Conservation (phyloP, 1,140 invertebrate genomes). For the Oryzaephilus surinamensis region DNA sequence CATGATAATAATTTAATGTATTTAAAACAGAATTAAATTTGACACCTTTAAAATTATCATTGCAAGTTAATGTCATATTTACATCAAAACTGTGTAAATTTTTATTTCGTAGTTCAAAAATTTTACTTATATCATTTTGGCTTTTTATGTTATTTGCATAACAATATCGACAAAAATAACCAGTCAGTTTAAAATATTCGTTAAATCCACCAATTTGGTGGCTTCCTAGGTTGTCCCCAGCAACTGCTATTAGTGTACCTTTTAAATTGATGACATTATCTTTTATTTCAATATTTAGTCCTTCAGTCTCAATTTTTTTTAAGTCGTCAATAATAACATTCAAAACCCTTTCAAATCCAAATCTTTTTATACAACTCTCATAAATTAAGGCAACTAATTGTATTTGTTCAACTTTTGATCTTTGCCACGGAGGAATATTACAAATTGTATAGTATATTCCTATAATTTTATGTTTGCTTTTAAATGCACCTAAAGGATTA, state of each 20-base stretch:
- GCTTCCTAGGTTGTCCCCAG: slow-evolving; percentile 17
- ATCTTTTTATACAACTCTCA: slow-evolving; percentile 20
- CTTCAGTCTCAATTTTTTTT: too few relatives aligned
- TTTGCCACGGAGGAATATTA: slow-evolving; percentile 12
- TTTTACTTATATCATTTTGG: too few relatives aligned
- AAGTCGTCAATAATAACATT: too few relatives aligned
- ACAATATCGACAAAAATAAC: slow-evolving; percentile 15
- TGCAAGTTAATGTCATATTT: slow-evolving; percentile 1
- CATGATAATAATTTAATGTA: slow-evolving; percentile 19
- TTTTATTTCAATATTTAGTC: slow-evolving; percentile 26
- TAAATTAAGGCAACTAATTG: slow-evolving; percentile 27
- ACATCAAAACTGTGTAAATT: background rate
- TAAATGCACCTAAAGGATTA: slow-evolving; percentile 29
- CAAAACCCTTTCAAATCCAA: slow-evolving; percentile 24
- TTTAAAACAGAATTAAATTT: slow-evolving; percentile 25
- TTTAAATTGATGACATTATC: slow-evolving; percentile 19
- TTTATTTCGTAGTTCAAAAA: too few relatives aligned
- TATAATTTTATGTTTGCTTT: slow-evolving; percentile 31
- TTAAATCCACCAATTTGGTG: slow-evolving; percentile 18
- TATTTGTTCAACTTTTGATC: slow-evolving; percentile 18
- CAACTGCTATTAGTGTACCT: background rate
- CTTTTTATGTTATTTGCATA: slow-evolving; percentile 8
- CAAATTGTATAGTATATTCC: slow-evolving; percentile 29
- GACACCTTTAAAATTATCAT: slow-evolving; percentile 13
- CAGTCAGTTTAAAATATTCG: slow-evolving; percentile 13